These are phyloP conservation scores for Drepana falcataria DNA, from an alignment of 2,888 invertebrate genomes.

Conservation along the genomic window DNA sequence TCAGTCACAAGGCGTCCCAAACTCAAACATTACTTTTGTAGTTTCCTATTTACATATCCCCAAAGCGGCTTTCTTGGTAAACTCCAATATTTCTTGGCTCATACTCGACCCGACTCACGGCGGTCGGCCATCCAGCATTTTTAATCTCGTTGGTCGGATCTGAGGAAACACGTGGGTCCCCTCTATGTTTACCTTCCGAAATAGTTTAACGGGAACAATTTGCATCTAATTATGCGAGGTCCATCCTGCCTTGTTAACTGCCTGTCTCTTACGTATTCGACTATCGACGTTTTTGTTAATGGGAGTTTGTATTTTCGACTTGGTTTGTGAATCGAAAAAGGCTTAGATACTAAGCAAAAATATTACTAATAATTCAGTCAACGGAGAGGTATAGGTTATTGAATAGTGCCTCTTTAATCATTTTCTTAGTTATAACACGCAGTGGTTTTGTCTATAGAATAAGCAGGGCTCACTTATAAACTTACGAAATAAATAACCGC, in stretches of 20 bases:
- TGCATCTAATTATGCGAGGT: constrained; percentile 75
- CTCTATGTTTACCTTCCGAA: constrained; percentile 77
- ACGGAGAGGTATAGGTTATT: too few relatives aligned
- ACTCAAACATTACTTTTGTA: constrained; percentile 75
- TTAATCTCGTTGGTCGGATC: constrained; percentile 75
- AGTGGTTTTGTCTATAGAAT: too few relatives aligned
- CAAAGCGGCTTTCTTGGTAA: constrained; percentile 72
- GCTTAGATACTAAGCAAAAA: too few relatives aligned
- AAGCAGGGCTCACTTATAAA: too few relatives aligned
- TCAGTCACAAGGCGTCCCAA: constrained; percentile 56
- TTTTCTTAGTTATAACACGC: too few relatives aligned
- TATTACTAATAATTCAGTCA: too few relatives aligned
- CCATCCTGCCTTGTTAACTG: constrained; percentile 73
- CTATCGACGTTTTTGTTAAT: constrained; percentile 18
- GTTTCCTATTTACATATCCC: constrained; percentile 75
- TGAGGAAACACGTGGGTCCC: constrained; percentile 65
- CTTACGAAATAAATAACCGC: too few relatives aligned
- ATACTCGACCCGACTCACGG: constrained; percentile 56
- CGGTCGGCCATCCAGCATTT: constrained; percentile 72
- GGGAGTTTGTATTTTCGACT: not conserved
- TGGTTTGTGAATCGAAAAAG: too few relatives aligned
- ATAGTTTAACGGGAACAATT: constrained; percentile 78
- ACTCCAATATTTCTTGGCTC: constrained; percentile 73
- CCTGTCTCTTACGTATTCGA: constrained; percentile 46
- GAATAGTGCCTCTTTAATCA: too few relatives aligned